Base-by-base conservation (phyloP, 1,140 invertebrate species). In the Cryptotermes secundus region DNA sequence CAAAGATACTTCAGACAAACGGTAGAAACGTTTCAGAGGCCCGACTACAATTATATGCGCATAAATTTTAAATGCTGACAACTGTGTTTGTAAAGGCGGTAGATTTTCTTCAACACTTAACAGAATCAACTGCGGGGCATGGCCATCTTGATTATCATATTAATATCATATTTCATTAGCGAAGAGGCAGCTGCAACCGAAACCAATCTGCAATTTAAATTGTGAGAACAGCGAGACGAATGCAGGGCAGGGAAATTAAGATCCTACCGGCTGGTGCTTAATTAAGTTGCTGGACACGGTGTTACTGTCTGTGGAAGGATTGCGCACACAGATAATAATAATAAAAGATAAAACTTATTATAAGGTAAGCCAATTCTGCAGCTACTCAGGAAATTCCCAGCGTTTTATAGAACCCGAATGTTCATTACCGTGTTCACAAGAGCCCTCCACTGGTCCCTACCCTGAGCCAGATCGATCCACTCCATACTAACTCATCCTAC, bases 131-230 rank as follows among this genome's bases (percentile, higher is more conserved):
- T 22, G 26, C n/a, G n/a, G 59, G n/a, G 26, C 26, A 72, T 7
- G 59, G 7, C 59, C 14, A 72, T 72, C 59, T 72, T 72, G 59
- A 72, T 72, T 72, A 72, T 31, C 59, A 72, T 72, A 72, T 72
- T 72, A 72, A 72, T 72, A 72, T 31, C 31, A 72, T 72, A 72
- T 72, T 31, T 72, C 59, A 14, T 72, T 72, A 31, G 59, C 26
- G 14, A 31, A 31, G n/a, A 72, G 59, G 59, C 26, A 31, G 59
- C 26, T 72, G 26, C 59, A 72, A 72, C 31, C n/a, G 59, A 31
- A 72, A 72, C 59, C 59, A 72, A 72, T 72, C 16, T 72, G 59
- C 59, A 72, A 72, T 72, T 72, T n/a, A 72, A 72, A 31, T 38
- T n/a, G 19, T 1, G 59, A 7, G 59, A 31, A 72, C 16, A 16